phyloP scores from a whole-genome alignment of 2,797 vertebrate genomes.

The Clarias pachynema region DNA sequence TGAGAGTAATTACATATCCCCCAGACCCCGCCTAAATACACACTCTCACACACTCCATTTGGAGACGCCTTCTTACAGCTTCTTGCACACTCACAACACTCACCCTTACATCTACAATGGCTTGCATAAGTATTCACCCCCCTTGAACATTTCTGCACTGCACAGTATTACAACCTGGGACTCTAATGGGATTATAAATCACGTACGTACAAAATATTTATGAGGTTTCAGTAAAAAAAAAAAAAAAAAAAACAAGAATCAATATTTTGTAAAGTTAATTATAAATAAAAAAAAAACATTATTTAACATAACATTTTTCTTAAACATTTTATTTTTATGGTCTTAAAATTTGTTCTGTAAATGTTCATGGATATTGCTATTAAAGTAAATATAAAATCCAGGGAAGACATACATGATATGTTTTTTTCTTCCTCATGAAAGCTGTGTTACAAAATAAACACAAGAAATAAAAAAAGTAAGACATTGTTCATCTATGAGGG shows the following conservation, averaged over 20 bases:
- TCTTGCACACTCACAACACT: slow-evolving; percentile 31
- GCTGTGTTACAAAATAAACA: not conserved
- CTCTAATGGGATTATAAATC: not conserved
- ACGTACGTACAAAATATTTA: not conserved
- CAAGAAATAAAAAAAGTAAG: not conserved
- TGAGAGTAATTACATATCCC: slow-evolving; percentile 73
- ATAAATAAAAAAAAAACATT: not conserved
- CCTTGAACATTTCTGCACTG: not conserved
- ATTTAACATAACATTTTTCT: not conserved
- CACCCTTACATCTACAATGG: not conserved
- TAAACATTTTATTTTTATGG: not conserved
- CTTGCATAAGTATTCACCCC: not conserved
- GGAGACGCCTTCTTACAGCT: slow-evolving; percentile 19
- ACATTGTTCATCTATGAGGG: not conserved
- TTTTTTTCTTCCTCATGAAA: not conserved
- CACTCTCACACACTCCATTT: slow-evolving; percentile 48
- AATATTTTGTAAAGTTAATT: not conserved
- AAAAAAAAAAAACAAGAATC: not conserved
- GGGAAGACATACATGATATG: not conserved
- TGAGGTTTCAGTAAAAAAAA: not conserved
- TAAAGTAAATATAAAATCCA: not conserved
- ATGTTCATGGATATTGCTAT: not conserved
- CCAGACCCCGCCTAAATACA: slow-evolving; percentile 50
- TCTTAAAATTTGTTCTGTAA: not conserved
- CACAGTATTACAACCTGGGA: not conserved